Conservation (phyloP, 2,797 vertebrate genomes). For the Anabas testudineus region DNA sequence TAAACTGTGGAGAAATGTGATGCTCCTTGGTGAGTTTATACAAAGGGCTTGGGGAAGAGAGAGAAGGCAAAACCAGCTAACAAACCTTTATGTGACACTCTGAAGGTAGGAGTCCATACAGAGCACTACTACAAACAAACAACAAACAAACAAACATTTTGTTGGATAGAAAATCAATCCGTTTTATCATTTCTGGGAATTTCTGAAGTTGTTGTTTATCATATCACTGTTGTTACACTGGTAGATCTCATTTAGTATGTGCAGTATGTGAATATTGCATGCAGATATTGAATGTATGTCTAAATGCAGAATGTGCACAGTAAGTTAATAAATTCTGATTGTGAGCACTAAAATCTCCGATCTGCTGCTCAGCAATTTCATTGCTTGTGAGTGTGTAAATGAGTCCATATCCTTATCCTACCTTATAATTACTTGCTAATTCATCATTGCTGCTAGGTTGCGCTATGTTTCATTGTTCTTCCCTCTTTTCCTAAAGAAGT, state of each 20-base stretch:
- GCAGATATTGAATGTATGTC: not conserved
- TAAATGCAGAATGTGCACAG: conserved; percentile 1
- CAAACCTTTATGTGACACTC: conserved; percentile 42
- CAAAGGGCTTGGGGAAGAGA: conserved; percentile 32
- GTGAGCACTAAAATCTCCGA: not conserved
- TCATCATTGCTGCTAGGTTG: conserved; percentile 21
- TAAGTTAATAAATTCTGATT: conserved; percentile 36
- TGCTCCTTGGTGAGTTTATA: conserved; percentile 46
- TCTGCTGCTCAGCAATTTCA: conserved; percentile 6
- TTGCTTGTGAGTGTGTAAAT: not conserved
- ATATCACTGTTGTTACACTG: not conserved
- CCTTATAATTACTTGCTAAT: conserved; percentile 37
- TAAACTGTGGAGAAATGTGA: conserved; percentile 57
- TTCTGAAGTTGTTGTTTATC: not conserved
- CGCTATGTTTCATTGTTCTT: conserved; percentile 5
- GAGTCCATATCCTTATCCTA: conserved; percentile 13
- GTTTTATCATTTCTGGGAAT: too few species aligned
- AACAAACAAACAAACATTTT: too few species aligned
- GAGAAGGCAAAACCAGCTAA: conserved; percentile 31
- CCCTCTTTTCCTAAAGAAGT: not conserved
- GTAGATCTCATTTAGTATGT: not conserved
- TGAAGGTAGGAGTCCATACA: conserved; percentile 24
- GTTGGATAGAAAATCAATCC: conserved; percentile 6
- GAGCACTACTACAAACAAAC: conserved; percentile 39
- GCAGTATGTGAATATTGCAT: not conserved